These are phyloP conservation scores for Chrysolina haemoptera DNA, from an alignment of 2,888 invertebrate species.

Conservation along the genomic window DNA sequence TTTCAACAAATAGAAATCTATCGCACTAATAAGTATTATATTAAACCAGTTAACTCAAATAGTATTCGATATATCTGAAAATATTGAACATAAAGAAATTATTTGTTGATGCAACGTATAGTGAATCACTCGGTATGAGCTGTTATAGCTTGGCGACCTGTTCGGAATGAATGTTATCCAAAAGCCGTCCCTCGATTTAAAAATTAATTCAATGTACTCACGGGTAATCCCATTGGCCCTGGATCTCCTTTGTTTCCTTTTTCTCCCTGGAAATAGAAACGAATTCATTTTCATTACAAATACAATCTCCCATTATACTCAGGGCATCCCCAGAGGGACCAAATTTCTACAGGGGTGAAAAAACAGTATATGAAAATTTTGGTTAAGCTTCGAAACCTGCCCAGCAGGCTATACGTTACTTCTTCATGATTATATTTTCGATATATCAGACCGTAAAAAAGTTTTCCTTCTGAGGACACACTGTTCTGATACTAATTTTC, in stretches of 20 bases:
- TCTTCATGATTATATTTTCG: neutral
- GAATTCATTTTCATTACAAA: conserved; percentile 2
- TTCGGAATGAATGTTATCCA: neutral
- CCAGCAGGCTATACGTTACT: neutral
- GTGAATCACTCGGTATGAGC: no score
- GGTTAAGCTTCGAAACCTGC: neutral
- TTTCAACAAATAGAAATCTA: no score
- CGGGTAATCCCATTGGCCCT: conserved; percentile 97
- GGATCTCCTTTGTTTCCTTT: conserved; percentile 87
- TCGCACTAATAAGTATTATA: no score
- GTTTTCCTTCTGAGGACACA: conserved; percentile 33
- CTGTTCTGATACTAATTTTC: conserved; percentile 16
- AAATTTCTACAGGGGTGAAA: neutral
- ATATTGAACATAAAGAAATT: no score
- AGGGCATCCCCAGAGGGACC: conserved; percentile 32
- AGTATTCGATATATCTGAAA: no score
- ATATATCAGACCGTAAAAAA: conserved; percentile 11
- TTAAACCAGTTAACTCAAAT: no score
- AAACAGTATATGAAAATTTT: neutral
- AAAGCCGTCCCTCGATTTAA: neutral
- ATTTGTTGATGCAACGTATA: no score
- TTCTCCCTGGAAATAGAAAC: conserved; percentile 76
- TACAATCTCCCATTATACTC: neutral
- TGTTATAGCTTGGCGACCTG: no score
- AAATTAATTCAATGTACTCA: conserved; percentile 72